These are phyloP conservation scores for Tetheella fluctuosa DNA, from an alignment of 2,888 invertebrate species.

Conservation along the genomic window DNA sequence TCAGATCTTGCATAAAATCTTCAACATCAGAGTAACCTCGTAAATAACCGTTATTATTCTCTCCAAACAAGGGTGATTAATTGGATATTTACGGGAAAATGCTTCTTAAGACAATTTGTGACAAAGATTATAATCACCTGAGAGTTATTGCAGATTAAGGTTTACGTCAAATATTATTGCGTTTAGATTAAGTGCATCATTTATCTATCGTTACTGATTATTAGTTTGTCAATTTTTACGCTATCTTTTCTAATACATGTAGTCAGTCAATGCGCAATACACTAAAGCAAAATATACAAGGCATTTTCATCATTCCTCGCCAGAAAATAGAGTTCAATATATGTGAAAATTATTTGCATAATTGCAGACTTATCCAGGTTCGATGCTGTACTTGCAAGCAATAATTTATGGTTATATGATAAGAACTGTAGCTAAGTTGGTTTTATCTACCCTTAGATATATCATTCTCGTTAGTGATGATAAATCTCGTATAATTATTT, in stretches of 20 bases:
- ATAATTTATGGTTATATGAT: constrained; percentile 6
- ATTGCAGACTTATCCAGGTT: constrained; percentile 1
- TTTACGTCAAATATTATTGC: constrained; percentile 24
- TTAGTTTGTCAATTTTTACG: constrained; percentile 31
- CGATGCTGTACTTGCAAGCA: not conserved
- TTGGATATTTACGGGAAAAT: constrained; percentile 32
- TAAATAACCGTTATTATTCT: constrained; percentile 68
- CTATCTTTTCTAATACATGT: not conserved
- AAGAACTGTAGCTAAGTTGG: not conserved
- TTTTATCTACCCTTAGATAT: not conserved
- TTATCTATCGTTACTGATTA: constrained; percentile 43
- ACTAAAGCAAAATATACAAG: not conserved
- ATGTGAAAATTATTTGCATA: not conserved
- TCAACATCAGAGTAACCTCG: constrained; percentile 52
- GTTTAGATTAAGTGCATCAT: constrained; percentile 43
- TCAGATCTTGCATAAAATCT: constrained; percentile 56
- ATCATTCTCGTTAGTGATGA: not conserved
- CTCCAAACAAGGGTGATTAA: constrained; percentile 47
- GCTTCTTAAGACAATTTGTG: constrained; percentile 22
- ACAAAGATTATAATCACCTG: constrained; percentile 35
- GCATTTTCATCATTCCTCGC: not conserved
- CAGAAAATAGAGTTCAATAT: not conserved
- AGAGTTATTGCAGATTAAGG: constrained; percentile 26
- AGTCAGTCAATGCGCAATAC: not conserved
- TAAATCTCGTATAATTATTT: not conserved